Evolutionary conservation across 2,113 vertebrate genomes (phyloP), one percentile per base, ranked within the genome.

Genomic region (Pomatorhinus ruficollis): DNA sequence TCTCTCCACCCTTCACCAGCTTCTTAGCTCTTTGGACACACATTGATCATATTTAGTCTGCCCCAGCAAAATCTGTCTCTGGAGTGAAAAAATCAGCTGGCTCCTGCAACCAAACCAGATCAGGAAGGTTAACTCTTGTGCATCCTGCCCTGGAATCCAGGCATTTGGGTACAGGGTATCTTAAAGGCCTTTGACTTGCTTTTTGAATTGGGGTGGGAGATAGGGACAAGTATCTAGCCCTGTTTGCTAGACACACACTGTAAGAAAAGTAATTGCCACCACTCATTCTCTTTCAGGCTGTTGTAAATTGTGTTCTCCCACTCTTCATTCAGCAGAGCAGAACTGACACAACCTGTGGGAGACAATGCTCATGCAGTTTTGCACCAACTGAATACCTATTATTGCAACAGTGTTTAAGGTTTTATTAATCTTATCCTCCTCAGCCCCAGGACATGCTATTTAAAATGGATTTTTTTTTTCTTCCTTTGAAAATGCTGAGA

Each of bases 21-120:
- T 91, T 49, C 0, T 0, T 27, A 59, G 60, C 13, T 16, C 14
- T 74, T 65, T 56, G 56, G 40, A 45, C 56, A 37, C 3, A 1
- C 22, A 28, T 9, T 27, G 12, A 16, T 25, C 2, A 3, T 31
- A 50, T 47, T 61, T 68, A 63, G 5, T 31, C 14, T 74, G 19
- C 15, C 33, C 25, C n/a, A 33, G 22, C 4, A 88, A 84, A 70
- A 49, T 44, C 14, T 56, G 6, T 45, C 20, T 75, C 39, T 61
- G 19, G 11, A 60, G 22, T 22, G 4, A 35, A 33, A 60, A 94
- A 30, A 5, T 30, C 18, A 76, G 30, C 20, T 60, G 40, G 4
- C 5, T 75, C 3, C 47, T 83, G 71, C 18, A 86, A 42, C 8
- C 12, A 68, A 86, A 60, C 12, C 23, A 24, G 57, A 60, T 35